Evolutionary conservation across 2,888 invertebrate species (phyloP).

Genomic region (Lysandra coridon): DNA sequence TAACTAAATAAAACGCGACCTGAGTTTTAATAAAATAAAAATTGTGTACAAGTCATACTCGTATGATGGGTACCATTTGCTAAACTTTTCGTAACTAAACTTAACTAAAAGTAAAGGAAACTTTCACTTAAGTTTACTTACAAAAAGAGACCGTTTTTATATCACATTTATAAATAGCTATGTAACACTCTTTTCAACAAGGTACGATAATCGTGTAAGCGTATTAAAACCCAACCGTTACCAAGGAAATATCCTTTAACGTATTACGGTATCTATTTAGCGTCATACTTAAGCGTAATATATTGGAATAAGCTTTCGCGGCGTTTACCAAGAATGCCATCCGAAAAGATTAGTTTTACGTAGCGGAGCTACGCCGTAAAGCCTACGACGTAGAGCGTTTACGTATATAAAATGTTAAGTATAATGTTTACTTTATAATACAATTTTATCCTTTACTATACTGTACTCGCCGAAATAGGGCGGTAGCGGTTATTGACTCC

Average conservation of each 20-base stretch:
- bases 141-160: neutral
- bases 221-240: neutral
- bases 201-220: neutral
- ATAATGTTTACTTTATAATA: neutral
- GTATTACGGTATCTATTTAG: neutral
- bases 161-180: neutral
- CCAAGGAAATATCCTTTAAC: neutral
- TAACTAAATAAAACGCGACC: too few relatives aligned
- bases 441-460: neutral
- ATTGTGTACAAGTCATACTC: too few relatives aligned
- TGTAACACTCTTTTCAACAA: neutral
- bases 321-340: neutral
- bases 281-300: neutral
- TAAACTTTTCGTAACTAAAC: too few relatives aligned
- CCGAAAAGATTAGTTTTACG: neutral
- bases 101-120: too few relatives aligned
- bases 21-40: too few relatives aligned
- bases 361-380: neutral
- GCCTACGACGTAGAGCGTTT: neutral
- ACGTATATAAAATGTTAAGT: neutral
- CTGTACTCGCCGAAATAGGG: too few relatives aligned
- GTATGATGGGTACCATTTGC: too few relatives aligned
- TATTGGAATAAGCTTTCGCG: neutral
- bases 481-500: too few relatives aligned
- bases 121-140: too few relatives aligned